Conservation (phyloP, 2,888 invertebrate species). For the Sinotaia quadrata region DNA sequence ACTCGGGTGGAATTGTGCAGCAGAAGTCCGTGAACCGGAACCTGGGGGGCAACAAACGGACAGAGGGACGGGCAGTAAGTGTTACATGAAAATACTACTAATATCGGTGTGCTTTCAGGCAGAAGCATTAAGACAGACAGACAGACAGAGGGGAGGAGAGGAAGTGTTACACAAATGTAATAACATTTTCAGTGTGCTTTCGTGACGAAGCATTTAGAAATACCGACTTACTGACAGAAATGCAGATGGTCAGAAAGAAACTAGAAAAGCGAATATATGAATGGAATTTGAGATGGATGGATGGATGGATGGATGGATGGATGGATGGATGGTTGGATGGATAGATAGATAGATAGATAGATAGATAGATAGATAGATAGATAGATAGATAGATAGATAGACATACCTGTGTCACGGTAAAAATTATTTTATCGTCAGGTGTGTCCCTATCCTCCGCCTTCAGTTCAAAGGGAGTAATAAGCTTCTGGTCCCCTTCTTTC, state of each 20-base stretch:
- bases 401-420: conserved; percentile 62
- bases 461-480: conserved; percentile 71
- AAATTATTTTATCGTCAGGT: conserved; percentile 54
- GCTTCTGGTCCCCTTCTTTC: conserved; percentile 66
- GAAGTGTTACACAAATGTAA: no score
- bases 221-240: not conserved
- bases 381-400: not conserved
- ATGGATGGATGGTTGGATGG: not conserved
- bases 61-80: no score
- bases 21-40: conserved; percentile 68
- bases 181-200: no score
- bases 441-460: conserved; percentile 70
- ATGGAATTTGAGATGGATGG: not conserved
- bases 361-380: not conserved
- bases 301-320: no score
- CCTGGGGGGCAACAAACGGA: no score
- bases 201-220: no score
- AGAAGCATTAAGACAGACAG: no score
- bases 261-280: not conserved
- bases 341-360: not conserved
- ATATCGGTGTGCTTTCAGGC: no score
- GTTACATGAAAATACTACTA: no score
- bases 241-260: not conserved
- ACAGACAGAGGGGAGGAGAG: no score
- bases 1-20: conserved; percentile 58